phyloP scores from a whole-genome alignment of 1,140 invertebrate genomes.

The Parasteatoda tepidariorum region DNA sequence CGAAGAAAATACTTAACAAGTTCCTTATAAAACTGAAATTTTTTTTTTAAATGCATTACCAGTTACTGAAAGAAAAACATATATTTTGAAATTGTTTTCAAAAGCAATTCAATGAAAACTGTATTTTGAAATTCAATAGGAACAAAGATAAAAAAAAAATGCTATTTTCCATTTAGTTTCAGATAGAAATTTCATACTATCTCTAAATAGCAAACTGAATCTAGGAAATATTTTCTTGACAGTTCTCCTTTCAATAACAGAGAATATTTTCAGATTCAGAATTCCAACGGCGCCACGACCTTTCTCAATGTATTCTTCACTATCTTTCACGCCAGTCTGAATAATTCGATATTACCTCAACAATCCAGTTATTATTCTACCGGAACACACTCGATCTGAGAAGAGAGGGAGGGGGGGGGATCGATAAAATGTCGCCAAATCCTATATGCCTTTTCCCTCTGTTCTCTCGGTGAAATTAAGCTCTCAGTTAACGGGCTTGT shows the following conservation, averaged over 20 bases:
- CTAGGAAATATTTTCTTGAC: neutral
- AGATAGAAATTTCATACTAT: neutral
- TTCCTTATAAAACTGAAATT: too few species aligned
- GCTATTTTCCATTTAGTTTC: neutral
- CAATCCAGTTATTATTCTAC: neutral
- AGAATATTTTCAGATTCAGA: neutral
- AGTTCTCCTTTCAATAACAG: neutral
- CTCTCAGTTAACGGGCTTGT: neutral
- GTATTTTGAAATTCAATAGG: neutral
- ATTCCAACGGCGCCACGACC: too few species aligned
- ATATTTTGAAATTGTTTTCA: neutral
- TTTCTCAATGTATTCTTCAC: neutral
- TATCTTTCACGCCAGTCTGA: neutral
- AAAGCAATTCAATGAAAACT: neutral
- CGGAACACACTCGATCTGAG: neutral
- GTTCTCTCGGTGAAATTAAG: neutral
- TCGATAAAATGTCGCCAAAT: neutral
- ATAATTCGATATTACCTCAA: neutral
- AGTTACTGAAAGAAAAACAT: too few species aligned
- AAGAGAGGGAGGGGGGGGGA: neutral
- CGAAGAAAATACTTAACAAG: too few species aligned
- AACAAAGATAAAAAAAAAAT: neutral
- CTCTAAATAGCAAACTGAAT: too few species aligned
- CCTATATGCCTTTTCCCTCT: neutral
- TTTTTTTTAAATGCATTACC: too few species aligned